A percentile compares a stretch with the other conserved stretches of the same genome.
phyloP scores from a whole-genome alignment of 2,797 vertebrate species.

The Neopelma chrysocephalum region DNA sequence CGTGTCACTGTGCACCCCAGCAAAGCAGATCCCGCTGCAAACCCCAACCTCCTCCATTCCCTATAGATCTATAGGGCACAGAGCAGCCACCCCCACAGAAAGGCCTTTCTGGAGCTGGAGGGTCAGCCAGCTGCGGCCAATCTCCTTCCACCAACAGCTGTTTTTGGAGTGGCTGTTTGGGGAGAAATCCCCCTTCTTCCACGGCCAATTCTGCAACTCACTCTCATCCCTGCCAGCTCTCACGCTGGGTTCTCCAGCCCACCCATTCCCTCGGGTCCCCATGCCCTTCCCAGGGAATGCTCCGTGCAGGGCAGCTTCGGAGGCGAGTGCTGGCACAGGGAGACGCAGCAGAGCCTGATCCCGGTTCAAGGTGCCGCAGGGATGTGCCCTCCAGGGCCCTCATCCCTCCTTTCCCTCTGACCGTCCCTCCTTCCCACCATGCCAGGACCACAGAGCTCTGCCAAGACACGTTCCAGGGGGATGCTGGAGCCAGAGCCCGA shows the following conservation, averaged over 20 bases:
- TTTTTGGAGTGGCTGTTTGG: background rate
- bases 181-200: conserved; percentile 30
- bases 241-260: background rate
- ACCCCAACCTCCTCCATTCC: background rate
- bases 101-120: background rate
- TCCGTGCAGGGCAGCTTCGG: fast-evolving
- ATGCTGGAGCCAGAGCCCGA: background rate
- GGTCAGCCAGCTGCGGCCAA: background rate
- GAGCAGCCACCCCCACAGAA: background rate
- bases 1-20: fast-evolving
- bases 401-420: background rate
- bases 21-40: background rate
- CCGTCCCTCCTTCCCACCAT: background rate
- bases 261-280: background rate
- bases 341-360: background rate
- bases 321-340: background rate
- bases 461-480: background rate
- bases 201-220: background rate
- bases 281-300: background rate
- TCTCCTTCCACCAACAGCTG: conserved; percentile 19
- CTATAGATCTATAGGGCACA: background rate
- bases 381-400: fast-evolving
- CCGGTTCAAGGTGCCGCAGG: fast-evolving
- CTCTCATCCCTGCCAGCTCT: background rate
- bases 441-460: background rate